A percentile compares a stretch with the other conserved stretches of the same genome.
These are phyloP conservation scores for Acanthoscelides obtectus DNA, from an alignment of 2,888 invertebrate species.

Conservation along the genomic window DNA sequence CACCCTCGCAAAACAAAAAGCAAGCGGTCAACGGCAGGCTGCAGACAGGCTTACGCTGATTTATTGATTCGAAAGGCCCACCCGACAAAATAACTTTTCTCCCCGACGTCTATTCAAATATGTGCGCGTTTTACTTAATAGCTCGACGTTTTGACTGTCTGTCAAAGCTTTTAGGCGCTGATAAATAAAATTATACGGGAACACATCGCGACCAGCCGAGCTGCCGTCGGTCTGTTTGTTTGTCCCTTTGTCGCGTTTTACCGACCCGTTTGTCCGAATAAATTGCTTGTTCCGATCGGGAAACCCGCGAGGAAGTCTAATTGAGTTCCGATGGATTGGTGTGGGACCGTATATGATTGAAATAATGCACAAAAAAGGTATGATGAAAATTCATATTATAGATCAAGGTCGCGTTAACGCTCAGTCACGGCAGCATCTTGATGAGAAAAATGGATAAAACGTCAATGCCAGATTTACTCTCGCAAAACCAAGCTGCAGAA, in stretches of 20 bases:
- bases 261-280: not conserved
- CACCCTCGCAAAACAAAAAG: not conserved
- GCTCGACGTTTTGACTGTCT: constrained; percentile 38
- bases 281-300: not conserved
- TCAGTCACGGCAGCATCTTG: too few relatives aligned
- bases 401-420: too few relatives aligned
- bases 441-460: too few relatives aligned
- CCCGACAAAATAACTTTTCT: constrained; percentile 19
- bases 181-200: constrained; percentile 20
- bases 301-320: not conserved
- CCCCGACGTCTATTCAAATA: constrained; percentile 36
- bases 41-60: not conserved
- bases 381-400: too few relatives aligned
- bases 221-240: not conserved
- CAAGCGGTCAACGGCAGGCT: not conserved
- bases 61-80: not conserved
- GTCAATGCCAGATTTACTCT: too few relatives aligned
- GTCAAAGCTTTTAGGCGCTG: constrained; percentile 30
- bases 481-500: too few relatives aligned
- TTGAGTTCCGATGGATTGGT: not conserved
- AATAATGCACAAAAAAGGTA: too few relatives aligned
- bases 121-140: constrained; percentile 34
- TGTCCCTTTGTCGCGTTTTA: not conserved
- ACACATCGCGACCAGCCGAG: not conserved
- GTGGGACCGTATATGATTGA: too few relatives aligned